phyloP scores from a whole-genome alignment of 1,140 invertebrate genomes.

The Papilio machaon region DNA sequence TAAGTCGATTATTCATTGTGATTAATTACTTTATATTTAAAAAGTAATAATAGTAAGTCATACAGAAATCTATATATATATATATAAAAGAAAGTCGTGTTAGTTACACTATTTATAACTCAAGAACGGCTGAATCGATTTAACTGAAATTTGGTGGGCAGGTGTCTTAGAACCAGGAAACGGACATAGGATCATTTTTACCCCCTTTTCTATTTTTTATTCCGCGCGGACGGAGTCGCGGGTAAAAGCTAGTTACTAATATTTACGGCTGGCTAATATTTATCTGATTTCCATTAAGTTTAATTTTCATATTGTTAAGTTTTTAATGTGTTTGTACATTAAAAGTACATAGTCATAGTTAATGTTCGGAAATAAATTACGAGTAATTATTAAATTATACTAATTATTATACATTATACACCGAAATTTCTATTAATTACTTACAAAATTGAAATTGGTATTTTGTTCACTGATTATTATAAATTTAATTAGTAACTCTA shows the following conservation, averaged over 20 bases:
- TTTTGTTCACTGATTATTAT: not conserved
- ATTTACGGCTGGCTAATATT: not conserved
- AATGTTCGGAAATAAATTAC: constrained; percentile 3
- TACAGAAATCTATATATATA: no score
- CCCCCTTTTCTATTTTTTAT: no score
- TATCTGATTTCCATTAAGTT: not conserved
- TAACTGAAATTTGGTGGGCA: no score
- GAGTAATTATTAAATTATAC: constrained; percentile 6
- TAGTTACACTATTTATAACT: no score
- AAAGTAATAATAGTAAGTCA: not conserved
- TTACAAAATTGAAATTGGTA: not conserved
- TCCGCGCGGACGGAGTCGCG: no score
- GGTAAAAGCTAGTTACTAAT: no score
- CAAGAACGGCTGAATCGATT: no score
- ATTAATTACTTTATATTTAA: constrained; percentile 2
- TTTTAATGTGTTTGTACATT: not conserved
- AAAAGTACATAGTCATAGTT: not conserved
- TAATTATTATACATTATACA: not conserved
- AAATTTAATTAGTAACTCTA: not conserved
- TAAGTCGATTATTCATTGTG: constrained; percentile 28
- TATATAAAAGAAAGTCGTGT: no score
- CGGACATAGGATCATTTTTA: no score
- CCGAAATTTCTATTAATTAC: not conserved
- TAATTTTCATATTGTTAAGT: not conserved
- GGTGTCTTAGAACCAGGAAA: no score